Evolutionary conservation across 2,888 invertebrate genomes (phyloP).

Genomic region (Dryobota labecula): DNA sequence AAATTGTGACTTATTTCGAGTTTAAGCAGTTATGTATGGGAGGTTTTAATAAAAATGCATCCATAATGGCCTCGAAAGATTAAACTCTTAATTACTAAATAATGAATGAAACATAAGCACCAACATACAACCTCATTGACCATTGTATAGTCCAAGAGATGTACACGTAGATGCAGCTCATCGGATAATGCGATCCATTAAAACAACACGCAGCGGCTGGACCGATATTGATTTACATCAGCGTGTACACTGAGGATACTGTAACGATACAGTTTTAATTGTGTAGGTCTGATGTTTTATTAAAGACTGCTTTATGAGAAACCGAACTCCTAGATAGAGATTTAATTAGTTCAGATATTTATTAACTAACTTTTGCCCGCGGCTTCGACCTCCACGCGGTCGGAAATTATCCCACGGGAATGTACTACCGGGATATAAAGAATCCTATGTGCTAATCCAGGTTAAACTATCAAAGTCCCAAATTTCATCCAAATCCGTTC

Average conservation of each 20-base stretch:
- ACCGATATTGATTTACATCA: constrained; percentile 71
- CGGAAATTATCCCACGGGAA: no score
- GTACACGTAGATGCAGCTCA: constrained; percentile 57
- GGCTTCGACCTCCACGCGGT: no score
- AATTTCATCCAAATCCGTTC: no score
- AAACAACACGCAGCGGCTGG: constrained; percentile 73
- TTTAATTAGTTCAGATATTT: constrained; percentile 15
- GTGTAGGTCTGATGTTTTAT: constrained; percentile 32
- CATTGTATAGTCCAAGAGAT: constrained; percentile 16
- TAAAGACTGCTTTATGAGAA: no score
- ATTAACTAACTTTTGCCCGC: no score
- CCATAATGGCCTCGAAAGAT: neutral
- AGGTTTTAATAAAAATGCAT: neutral
- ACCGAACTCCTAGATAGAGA: no score
- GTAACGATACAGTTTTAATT: constrained; percentile 46
- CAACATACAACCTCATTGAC: neutral
- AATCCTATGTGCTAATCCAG: no score
- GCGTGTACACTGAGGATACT: constrained; percentile 11
- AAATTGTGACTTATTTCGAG: no score
- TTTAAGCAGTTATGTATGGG: no score
- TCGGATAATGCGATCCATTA: constrained; percentile 75
- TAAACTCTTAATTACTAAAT: neutral
- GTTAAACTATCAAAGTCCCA: no score
- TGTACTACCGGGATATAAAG: no score
- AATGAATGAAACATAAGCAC: neutral